Base-by-base conservation (phyloP, 1,140 invertebrate species). In the Drosophila mayri region DNA sequence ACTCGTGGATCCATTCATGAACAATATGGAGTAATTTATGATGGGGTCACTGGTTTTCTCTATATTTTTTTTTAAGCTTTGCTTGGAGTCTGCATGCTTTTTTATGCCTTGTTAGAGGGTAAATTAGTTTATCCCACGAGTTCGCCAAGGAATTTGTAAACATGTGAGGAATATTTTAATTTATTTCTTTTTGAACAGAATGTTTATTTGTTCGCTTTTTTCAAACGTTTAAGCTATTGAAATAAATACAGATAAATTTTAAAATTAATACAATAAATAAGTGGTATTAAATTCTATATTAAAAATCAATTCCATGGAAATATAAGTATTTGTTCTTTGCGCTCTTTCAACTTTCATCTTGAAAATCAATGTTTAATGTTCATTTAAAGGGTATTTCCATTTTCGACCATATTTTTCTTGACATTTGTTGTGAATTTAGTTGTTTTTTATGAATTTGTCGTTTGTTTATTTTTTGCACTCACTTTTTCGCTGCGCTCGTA, bases 401-500 rank as follows among this genome's bases (percentile, higher is more conserved):
- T 32, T n/a, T 22, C 32, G 20, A 0, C 18, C 37, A 2, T 0
- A 16, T 37, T 54, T 35, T 10, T 37, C 10, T 20, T 10, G 0
- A 4, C 2, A n/a, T 55, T 11, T 11, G 11, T 14, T 22, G 32
- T 38, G 32, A 54, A 22, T 38, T 54, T 38, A 8, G 18, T 30
- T 30, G 16, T 41, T 25, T 32, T 30, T 2, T 18, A 37, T 55
- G 14, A 55, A 38, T 55, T 57, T 65, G 16, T 16, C 41, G 30
- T 58, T 44, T 46, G 38, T 72, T 54, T 67, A 37, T 59, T 62
- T 68, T 63, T 67, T 68, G 58, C 65, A 92, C 91, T 92, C 88
- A 92, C 91, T 92, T 92, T 92, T 81, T 92, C 91, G 81, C 84
- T 92, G 79, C 91, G 86, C 71, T 88, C 79, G 79, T 92, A 92